Evolutionary conservation across 1,140 invertebrate species (phyloP).

Genomic region (Aleiodes sp.): DNA sequence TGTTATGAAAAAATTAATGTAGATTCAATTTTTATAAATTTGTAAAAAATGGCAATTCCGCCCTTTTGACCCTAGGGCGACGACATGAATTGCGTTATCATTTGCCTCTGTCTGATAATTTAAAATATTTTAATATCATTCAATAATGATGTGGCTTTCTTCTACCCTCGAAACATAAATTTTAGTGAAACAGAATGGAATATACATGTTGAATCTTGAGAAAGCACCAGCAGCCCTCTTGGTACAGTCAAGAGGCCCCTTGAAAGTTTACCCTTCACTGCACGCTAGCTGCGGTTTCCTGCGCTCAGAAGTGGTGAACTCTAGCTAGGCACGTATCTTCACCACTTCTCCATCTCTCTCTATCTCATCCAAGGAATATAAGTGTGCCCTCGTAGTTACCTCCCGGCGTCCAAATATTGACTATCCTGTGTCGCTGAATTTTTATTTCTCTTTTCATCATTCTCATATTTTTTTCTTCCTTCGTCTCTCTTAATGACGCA

Average conservation of each 20-base stretch:
- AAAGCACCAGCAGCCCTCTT: background rate
- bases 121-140: background rate
- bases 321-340: slow-evolving; percentile 24
- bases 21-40: too few species aligned
- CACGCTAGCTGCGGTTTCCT: slow-evolving; percentile 37
- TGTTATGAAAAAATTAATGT: too few species aligned
- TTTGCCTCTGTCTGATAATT: background rate
- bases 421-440: slow-evolving; percentile 44
- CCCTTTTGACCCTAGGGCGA: too few species aligned
- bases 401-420: slow-evolving; percentile 64
- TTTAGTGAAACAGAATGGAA: background rate
- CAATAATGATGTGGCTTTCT: slow-evolving; percentile 6
- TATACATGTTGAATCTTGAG: slow-evolving; percentile 10
- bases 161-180: background rate
- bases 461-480: background rate
- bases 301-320: slow-evolving; percentile 10
- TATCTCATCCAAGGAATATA: slow-evolving; percentile 10
- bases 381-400: slow-evolving; percentile 55
- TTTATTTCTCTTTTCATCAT: background rate
- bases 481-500: background rate
- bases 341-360: slow-evolving; percentile 42
- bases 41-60: too few species aligned
- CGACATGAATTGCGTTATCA: too few species aligned
- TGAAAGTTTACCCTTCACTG: slow-evolving; percentile 51
- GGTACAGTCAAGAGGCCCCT: slow-evolving; percentile 43